Base-by-base conservation (phyloP, 2,888 invertebrate species). In the Trisateles emortualis region DNA sequence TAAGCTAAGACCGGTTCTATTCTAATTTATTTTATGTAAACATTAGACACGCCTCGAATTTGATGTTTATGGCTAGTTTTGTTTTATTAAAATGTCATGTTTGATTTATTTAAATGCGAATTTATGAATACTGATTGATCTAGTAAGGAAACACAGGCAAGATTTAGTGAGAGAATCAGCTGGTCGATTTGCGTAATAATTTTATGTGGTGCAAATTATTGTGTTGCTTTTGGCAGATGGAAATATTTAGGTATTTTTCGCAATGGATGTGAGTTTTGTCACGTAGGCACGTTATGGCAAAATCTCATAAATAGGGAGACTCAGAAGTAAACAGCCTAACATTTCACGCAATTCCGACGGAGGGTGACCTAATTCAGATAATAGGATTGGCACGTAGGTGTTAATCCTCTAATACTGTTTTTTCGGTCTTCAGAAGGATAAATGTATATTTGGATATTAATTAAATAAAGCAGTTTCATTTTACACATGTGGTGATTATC, bases 1-100 rank as follows among this genome's bases (percentile, higher is more conserved):
- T 88, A 82, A 75, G 69, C 66, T 69, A 45, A 68, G 72, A 86
- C 86, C 79, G 83, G 87, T 87, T 83, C 66, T 57, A 72, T 74
- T 76, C 69, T 75, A 78, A 81, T 76, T 74, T 72, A 77, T 79
- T 79, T 74, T 78, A 77, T 81, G 75, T 81, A 81, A 83, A 82
- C 75, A 79, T 76, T 68, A 71, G 69, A 63, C 72, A 68, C 62
- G 68, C 71, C 64, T 69, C 71, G 66, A 61, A 51, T 61, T 53
- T 43, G 58, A 52, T 57, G 52, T 64, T 70, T 67, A 71, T 71
- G 61, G 54, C 68, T 50, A 53, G 50, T 44, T 64, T 62, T 72
- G 66, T 74, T 72, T 68, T 66, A 74, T 64, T 71, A 62, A 74
- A 64, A 66, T 47, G 69, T 72, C 69, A 66, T 59, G 60, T 74